Evolutionary conservation across 2,113 vertebrate genomes (phyloP), one percentile per base, ranked within the genome.

Genomic region (Corythaeola cristata): DNA sequence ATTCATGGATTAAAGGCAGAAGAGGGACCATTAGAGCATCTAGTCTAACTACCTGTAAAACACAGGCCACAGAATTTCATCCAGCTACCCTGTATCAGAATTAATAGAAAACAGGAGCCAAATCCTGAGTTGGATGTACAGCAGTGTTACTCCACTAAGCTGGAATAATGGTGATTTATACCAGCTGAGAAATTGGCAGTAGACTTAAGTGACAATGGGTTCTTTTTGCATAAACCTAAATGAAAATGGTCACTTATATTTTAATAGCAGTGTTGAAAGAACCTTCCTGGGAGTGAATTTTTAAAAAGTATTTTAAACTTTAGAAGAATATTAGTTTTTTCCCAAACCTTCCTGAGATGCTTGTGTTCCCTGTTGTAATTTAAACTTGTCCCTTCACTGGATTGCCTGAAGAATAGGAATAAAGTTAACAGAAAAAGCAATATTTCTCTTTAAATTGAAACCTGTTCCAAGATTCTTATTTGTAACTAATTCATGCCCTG

Each of bases 221-320:
- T 91, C n/a, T 84, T 95, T 95, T 80, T 76, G 45, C 53, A 64
- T 92, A 85, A 89, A 84, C 53, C 66, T 89, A 78, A 89, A 90
- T 88, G 41, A 92, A 95, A 93, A 67, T 72, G 33, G 39, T 72
- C 59, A 78, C 33, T 87, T 92, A 62, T 23, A 50, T 86, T 90
- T 93, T 87, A 87, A 91, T 49, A 76, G 39, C 73, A 45, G 13
- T 72, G 58, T 63, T 81, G 72, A 84, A 89, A 89, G 56, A 87
- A 7, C 32, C 49, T 90, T 84, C 19, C 60, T 83, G 55, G 59
- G 63, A 85, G 23, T 18, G 37, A 73, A 14, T 50, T 73, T 93
- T 85, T 76, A 30, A 49, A 69, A 94, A 93, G 55, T 74, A 50
- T 90, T 92, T 89, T 72, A 72, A 93, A 33, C 49, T 59, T 71